These are phyloP conservation scores for Myotis planiceps DNA, from an alignment of 2,797 vertebrate species.

Conservation along the genomic window DNA sequence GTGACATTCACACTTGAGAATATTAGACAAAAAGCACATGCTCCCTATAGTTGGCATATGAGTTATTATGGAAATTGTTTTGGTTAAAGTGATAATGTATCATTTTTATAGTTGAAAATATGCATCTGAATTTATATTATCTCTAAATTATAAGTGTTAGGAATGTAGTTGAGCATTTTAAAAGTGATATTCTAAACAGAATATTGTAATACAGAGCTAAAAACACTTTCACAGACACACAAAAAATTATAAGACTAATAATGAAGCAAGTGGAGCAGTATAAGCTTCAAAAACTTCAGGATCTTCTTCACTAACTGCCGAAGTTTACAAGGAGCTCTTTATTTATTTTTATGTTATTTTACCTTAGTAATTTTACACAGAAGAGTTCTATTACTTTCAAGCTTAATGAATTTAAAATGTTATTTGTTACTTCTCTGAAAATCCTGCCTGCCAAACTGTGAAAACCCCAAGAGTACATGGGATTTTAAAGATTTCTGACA, in stretches of 20 bases:
- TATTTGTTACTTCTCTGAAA: slow-evolving; percentile 66
- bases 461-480: slow-evolving; percentile 16
- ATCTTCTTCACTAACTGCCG: slow-evolving; percentile 32
- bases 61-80: neutral
- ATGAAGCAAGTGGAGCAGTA: neutral
- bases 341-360: neutral
- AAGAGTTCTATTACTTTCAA: slow-evolving; percentile 57
- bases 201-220: slow-evolving; percentile 1
- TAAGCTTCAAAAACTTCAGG: neutral
- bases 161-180: neutral
- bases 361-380: neutral
- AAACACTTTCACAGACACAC: neutral
- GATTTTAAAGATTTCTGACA: slow-evolving; percentile 59
- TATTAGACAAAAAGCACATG: neutral
- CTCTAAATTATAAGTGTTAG: neutral
- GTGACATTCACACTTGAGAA: neutral
- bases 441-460: slow-evolving; percentile 43
- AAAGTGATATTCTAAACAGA: neutral
- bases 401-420: slow-evolving; percentile 58
- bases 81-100: neutral
- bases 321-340: neutral
- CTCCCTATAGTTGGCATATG: neutral
- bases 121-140: neutral
- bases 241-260: neutral
- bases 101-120: neutral